Evolutionary conservation across 2,797 vertebrate species (phyloP).

Genomic region (Arremon aurantiirostris): DNA sequence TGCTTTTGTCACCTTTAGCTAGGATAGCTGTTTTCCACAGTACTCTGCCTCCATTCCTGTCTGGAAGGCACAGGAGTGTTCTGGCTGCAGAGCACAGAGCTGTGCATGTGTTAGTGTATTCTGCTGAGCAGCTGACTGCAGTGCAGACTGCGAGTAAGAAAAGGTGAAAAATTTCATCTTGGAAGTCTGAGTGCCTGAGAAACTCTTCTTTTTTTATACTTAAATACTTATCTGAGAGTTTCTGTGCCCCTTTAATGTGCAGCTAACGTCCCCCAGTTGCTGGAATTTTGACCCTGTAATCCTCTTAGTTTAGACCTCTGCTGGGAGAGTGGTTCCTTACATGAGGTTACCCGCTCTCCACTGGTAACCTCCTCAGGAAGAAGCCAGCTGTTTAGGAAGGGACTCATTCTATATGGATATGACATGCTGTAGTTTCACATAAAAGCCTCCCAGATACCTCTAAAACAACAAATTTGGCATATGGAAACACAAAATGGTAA

Average conservation of each 20-base stretch:
- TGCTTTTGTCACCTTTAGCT: not conserved
- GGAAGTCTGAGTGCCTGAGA: not conserved
- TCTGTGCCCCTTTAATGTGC: not conserved
- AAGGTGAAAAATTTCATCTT: not conserved
- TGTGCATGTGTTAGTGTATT: not conserved
- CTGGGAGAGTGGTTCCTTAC: not conserved
- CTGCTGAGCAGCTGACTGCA: constrained; percentile 31
- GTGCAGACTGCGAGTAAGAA: not conserved
- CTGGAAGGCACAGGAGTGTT: not conserved
- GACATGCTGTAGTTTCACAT: not conserved
- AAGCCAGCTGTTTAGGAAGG: not conserved
- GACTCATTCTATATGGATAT: not conserved
- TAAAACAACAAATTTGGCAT: not conserved
- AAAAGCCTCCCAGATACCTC: not conserved
- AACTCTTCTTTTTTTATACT: not conserved
- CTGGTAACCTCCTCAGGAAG: not conserved
- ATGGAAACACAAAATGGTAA: not conserved
- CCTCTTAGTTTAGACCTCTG: constrained; percentile 28
- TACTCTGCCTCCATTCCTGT: not conserved
- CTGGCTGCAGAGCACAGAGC: not conserved
- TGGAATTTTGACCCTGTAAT: constrained; percentile 53
- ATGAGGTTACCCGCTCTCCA: not conserved
- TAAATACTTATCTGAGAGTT: not conserved
- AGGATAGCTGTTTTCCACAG: not conserved
- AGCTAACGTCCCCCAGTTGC: constrained; percentile 5